Conservation (phyloP, 2,888 invertebrate species). For the Calephelis perditalis region DNA sequence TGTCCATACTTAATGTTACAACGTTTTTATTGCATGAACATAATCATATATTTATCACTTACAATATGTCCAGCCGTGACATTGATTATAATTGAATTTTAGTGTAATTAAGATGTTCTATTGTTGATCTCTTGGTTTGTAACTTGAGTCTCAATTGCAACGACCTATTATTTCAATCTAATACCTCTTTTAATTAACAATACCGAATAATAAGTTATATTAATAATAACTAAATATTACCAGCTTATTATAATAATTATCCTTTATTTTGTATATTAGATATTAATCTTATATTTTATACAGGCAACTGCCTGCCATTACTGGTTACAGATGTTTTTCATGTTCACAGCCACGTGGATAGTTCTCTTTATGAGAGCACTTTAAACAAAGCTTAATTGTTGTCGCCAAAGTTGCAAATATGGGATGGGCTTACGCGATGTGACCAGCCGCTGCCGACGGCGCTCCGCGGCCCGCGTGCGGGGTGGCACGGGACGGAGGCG, state of each 20-base stretch:
- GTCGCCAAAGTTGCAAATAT: slow-evolving; percentile 74
- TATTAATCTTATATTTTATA: slow-evolving; percentile 23
- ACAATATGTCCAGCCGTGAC: too few relatives aligned
- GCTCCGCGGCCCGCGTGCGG: slow-evolving; percentile 59
- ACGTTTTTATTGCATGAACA: too few relatives aligned
- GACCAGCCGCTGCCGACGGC: slow-evolving; percentile 80
- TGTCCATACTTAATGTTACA: too few relatives aligned
- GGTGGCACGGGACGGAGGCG: slow-evolving; percentile 62
- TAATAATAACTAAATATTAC: too few relatives aligned
- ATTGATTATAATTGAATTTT: too few relatives aligned
- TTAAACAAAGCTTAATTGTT: slow-evolving; percentile 77
- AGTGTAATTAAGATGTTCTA: too few relatives aligned
- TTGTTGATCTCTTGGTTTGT: too few relatives aligned
- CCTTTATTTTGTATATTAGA: slow-evolving; percentile 11
- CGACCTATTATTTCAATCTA: too few relatives aligned
- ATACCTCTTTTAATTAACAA: too few relatives aligned
- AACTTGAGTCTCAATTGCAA: too few relatives aligned
- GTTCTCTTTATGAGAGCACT: slow-evolving; percentile 52
- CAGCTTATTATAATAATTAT: slow-evolving; percentile 6
- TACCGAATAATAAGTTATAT: too few relatives aligned
- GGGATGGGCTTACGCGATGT: slow-evolving; percentile 86
- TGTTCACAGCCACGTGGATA: slow-evolving; percentile 75
- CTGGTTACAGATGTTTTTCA: slow-evolving; percentile 59
- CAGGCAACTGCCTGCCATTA: slow-evolving; percentile 32
- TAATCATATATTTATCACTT: too few relatives aligned